These are phyloP conservation scores for Doryteuthis pealeii DNA, from an alignment of 1,140 invertebrate genomes.

Conservation along the genomic window DNA sequence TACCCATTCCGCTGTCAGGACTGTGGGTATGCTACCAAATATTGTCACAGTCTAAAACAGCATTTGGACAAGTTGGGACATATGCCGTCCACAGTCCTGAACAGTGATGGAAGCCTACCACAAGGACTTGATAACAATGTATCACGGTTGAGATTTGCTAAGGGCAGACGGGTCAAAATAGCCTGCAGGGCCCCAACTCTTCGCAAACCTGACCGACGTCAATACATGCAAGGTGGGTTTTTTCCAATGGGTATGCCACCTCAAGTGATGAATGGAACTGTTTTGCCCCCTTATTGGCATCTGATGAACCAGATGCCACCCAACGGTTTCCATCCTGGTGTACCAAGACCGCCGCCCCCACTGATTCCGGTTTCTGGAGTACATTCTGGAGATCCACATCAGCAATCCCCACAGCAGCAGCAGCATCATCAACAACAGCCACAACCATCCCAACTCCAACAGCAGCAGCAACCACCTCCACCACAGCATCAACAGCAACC, in stretches of 20 bases:
- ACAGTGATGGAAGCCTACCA: conserved; percentile 56
- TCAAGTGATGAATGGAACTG: conserved; percentile 33
- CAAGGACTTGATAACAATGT: conserved; percentile 49
- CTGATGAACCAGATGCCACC: conserved; percentile 42
- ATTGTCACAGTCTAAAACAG: conserved; percentile 94
- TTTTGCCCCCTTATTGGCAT: conserved; percentile 51
- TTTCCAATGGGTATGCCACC: conserved; percentile 25
- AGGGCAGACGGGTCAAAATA: conserved; percentile 45
- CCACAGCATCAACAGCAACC: conserved; percentile 11
- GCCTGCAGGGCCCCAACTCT: conserved; percentile 37
- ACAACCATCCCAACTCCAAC: not conserved
- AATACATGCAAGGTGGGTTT: conserved; percentile 26
- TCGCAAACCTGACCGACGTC: conserved; percentile 39
- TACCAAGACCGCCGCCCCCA: conserved; percentile 36
- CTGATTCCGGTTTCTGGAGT: conserved; percentile 29
- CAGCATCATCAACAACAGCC: not conserved
- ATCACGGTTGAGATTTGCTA: conserved; percentile 52
- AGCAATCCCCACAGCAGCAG: conserved; percentile 18
- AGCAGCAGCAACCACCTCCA: not conserved
- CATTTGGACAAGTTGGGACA: conserved; percentile 92
- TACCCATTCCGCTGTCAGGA: conserved; percentile 95
- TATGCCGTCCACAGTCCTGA: conserved; percentile 62
- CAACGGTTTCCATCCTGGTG: conserved; percentile 21
- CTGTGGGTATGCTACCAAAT: conserved; percentile 97
- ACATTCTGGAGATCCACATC: conserved; percentile 18